Evolutionary conservation across 2,888 invertebrate species (phyloP), one percentile per base, ranked within the genome.

Genomic region (Trimorus sp.): DNA sequence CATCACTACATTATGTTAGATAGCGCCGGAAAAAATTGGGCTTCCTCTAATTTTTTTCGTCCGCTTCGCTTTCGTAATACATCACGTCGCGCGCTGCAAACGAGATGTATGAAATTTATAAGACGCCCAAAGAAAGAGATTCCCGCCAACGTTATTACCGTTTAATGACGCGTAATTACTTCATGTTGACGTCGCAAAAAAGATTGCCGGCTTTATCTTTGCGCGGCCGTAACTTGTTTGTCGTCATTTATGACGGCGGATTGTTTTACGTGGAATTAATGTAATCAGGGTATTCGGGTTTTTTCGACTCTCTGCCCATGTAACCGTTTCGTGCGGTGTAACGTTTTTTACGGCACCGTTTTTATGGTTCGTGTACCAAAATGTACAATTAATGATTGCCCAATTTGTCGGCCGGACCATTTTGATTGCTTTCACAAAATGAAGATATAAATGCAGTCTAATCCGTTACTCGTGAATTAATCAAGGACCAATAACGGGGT

Each of bases 31-130:
- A 79, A 79, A 79, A 65, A 48, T 48, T 59, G 36, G 48, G 60
- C 68, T 79, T 73, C 73, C 73, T 48, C 6, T n/a, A 48, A 2
- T 48, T 48, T 48, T 56, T 49, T 16, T 42, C 42, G 12, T 37
- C 42, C 60, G 65, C 51, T 70, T 71, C 66, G 54, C 14, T 78
- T 78, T 78, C 78, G 66, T 78, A 71, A 78, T 38, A 63, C 16
- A 16, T 59, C 11, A 8, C 5, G 56, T 58, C 36, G 12, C 54
- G 51, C 36, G 15, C 16, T 26, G 45, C 15, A 48, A 75, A 56
- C 66, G 53, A 42, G 48, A 40, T 15, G 51, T 54, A 68, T 68
- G 60, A 75, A 59, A 60, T 60, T 51, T 75, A 68, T 48, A 53
- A 66, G 65, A 75, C 37, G 49, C 26, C 51, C 7, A 62, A 66